Percentiles rank a stretch among this genome's conserved stretches.
phyloP scores from a whole-genome alignment of 2,797 vertebrate genomes.

The Gymnothorax reevesii region DNA sequence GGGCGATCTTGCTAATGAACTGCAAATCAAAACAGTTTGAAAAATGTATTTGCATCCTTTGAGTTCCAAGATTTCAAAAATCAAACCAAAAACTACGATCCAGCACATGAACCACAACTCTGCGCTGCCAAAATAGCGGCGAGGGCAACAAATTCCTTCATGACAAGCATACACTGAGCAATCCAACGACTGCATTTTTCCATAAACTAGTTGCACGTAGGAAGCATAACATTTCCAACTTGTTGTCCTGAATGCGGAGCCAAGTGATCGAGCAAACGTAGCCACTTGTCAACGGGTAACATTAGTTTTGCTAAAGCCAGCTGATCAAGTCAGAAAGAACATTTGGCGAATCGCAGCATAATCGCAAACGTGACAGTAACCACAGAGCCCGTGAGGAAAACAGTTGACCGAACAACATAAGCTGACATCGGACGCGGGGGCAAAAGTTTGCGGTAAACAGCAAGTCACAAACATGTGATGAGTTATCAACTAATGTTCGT shows the following conservation, averaged over 20 bases:
- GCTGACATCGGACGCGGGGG: too few relatives aligned
- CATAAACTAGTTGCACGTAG: too few relatives aligned
- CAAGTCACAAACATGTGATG: background rate
- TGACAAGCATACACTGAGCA: background rate
- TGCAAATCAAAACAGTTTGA: background rate
- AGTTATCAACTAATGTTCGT: background rate
- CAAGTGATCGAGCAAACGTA: background rate
- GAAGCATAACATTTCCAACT: too few relatives aligned
- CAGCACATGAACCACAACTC: background rate
- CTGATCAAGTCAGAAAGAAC: background rate
- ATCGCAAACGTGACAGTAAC: background rate
- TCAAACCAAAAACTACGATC: background rate
- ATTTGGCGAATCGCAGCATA: background rate
- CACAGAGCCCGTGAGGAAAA: background rate
- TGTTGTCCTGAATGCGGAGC: background rate
- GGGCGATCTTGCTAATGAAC: background rate
- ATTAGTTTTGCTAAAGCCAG: too few relatives aligned
- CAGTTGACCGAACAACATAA: background rate
- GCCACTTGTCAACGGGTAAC: background rate
- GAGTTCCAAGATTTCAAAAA: background rate
- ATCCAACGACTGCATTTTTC: background rate
- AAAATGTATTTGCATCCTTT: background rate
- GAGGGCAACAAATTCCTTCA: background rate
- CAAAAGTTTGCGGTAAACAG: background rate
- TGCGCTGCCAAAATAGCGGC: background rate